These are phyloP conservation scores for Oopsacas minuta DNA, from an alignment of 37 sponge, comb jelly and placozoan species.

Conservation along the genomic window DNA sequence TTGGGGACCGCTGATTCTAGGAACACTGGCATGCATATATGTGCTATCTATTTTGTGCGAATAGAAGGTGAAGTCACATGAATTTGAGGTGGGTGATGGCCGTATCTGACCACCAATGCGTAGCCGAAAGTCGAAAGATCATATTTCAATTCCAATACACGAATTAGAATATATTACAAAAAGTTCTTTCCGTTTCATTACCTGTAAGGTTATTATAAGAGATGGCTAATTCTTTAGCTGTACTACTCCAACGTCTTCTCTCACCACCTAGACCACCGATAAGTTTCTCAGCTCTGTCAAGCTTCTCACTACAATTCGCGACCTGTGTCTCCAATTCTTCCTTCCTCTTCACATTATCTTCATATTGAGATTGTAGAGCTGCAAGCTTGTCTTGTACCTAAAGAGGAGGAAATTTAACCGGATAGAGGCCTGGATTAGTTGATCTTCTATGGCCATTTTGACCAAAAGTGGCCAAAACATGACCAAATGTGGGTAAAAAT, in stretches of 20 bases:
- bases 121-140: background rate
- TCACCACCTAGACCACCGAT: conserved; percentile 98
- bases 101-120: too few relatives aligned
- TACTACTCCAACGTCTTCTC: conserved; percentile 74
- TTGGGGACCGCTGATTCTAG: too few relatives aligned
- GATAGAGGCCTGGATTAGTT: too few relatives aligned
- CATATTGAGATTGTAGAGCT: conserved; percentile 66
- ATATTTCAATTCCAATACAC: background rate
- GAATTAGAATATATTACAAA: background rate
- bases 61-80: too few relatives aligned
- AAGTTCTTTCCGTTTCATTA: background rate
- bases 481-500: too few relatives aligned
- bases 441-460: too few relatives aligned
- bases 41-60: too few relatives aligned
- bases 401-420: too few relatives aligned
- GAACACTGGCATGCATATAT: too few relatives aligned
- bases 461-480: too few relatives aligned
- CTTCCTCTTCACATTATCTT: conserved; percentile 80
- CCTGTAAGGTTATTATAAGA: conserved; percentile 79
- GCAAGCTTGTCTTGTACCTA: conserved; percentile 73
- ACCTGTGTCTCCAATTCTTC: conserved; percentile 72
- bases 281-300: conserved; percentile 84
- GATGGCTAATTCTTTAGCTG: conserved; percentile 51
- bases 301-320: conserved; percentile 77
- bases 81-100: too few relatives aligned